Conservation (phyloP, 53 echinoderm and acorn worm genomes). For the Arbacia lixula region DNA sequence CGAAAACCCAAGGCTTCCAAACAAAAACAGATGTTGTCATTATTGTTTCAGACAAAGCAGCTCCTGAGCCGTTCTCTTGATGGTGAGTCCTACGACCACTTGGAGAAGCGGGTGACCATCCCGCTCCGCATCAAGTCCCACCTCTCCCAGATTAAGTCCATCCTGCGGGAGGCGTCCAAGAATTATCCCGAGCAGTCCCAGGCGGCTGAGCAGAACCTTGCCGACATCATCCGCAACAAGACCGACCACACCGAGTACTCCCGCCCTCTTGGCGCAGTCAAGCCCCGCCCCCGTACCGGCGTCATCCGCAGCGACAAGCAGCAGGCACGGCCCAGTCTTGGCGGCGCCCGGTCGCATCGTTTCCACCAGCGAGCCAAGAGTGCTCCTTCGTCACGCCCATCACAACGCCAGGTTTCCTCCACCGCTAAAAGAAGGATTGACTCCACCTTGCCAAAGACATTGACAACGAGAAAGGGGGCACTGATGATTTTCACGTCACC, state of each 20-base stretch:
- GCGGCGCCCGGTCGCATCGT: background rate
- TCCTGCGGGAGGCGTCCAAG: slow-evolving; percentile 58
- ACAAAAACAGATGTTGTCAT: too few relatives aligned
- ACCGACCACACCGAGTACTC: slow-evolving; percentile 64
- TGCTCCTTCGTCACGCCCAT: slow-evolving; percentile 39
- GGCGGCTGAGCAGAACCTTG: slow-evolving; percentile 38
- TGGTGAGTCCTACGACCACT: slow-evolving; percentile 63
- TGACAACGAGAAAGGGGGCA: slow-evolving; percentile 87
- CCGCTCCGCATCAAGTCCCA: slow-evolving; percentile 69
- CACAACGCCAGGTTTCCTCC: background rate
- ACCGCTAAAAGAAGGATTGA: slow-evolving; percentile 37
- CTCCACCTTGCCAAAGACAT: slow-evolving; percentile 82
- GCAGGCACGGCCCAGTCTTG: slow-evolving; percentile 42
- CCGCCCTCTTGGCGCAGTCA: slow-evolving; percentile 52
- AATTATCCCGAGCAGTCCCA: slow-evolving; percentile 19
- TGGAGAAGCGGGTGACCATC: slow-evolving; percentile 75
- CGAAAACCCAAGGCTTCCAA: too few relatives aligned
- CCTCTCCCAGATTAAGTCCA: slow-evolving; percentile 55
- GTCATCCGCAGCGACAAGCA: slow-evolving; percentile 33
- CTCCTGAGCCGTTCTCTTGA: slow-evolving; percentile 9
- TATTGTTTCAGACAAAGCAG: background rate
- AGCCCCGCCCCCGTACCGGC: slow-evolving; percentile 31
- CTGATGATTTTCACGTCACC: slow-evolving; percentile 94
- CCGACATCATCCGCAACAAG: slow-evolving; percentile 61
- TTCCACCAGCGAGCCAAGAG: slow-evolving; percentile 68